Base-by-base conservation (phyloP, 2,113 vertebrate genomes). In the Oryzias woworae region DNA sequence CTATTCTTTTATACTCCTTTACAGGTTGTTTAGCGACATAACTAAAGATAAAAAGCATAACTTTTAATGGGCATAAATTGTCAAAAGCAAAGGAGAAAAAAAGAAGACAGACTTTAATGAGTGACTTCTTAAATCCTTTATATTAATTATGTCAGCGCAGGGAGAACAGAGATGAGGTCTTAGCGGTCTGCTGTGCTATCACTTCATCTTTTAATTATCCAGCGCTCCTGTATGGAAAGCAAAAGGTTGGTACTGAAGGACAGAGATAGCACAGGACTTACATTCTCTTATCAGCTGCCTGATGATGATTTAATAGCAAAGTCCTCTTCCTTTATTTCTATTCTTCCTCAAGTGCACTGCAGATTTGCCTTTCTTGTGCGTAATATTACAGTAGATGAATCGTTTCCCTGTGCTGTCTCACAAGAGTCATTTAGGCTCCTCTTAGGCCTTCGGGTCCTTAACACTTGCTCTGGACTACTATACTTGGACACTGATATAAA, bases 131-230 rank as follows among this genome's bases (percentile, higher is more conserved):
- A 31, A 73, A 71, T 75, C 78, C 76, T 73, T 66, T 62, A 42
- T 81, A 85, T 89, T 87, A 86, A 87, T 87, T 75, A 86, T 75
- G 74, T 62, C 76, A 53, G 69, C 57, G 73, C 56, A 16, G 41
- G 61, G 63, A 56, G 75, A 85, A 69, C 55, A 66, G 57, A 71
- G 77, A 83, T 59, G 71, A 71, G 74, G 83, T 82, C 74, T 66
- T 65, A 41, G 68, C 44, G 63, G 73, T 58, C 67, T 63, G 62
- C 51, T 2, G 14, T 23, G 64, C 72, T 82, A 89, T 87, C 82
- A n/a, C 28, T 52, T 71, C 53, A 85, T 89, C 87, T 86, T 89
- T 87, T 89, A 87, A 89, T 89, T 89, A 89, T 83, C 82, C 75
- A 17, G 48, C 64, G 67, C 78, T 85, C 76, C 78, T 78, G 69